These are phyloP conservation scores for Sminthopsis crassicaudata DNA, from an alignment of 2,113 vertebrate genomes.

Conservation along the genomic window DNA sequence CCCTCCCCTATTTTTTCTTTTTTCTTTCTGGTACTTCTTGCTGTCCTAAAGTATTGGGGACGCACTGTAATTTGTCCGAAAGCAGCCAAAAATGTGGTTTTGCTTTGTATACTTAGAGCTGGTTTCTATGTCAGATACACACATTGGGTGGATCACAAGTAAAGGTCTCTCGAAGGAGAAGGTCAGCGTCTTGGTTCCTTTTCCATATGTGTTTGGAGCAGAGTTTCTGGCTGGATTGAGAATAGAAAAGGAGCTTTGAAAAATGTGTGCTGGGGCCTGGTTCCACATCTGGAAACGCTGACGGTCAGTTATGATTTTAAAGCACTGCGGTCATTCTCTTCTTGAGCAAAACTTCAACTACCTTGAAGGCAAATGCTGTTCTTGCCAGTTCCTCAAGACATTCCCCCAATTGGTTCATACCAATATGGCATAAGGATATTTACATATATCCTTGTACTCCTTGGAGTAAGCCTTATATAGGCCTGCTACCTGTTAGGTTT, in stretches of 20 bases:
- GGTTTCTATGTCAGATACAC: conserved; percentile 70
- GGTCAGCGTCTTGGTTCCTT: conserved; percentile 68
- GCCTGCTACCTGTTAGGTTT: conserved; percentile 49
- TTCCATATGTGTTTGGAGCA: conserved; percentile 78
- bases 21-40: conserved; percentile 65
- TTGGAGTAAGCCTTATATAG: conserved; percentile 29
- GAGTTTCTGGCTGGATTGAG: conserved; percentile 25
- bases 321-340: conserved; percentile 70
- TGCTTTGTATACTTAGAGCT: conserved; percentile 73
- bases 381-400: conserved; percentile 67
- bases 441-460: conserved; percentile 58
- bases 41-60: conserved; percentile 66
- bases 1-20: background rate
- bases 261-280: conserved; percentile 64
- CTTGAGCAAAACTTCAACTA: conserved; percentile 71
- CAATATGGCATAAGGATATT: conserved; percentile 56
- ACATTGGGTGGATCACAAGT: conserved; percentile 72
- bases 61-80: conserved; percentile 58
- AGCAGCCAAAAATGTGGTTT: conserved; percentile 65
- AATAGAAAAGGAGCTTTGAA: conserved; percentile 70
- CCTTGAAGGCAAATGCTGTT: conserved; percentile 72
- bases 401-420: conserved; percentile 62
- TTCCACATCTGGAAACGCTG: conserved; percentile 85
- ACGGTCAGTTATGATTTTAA: conserved; percentile 75
- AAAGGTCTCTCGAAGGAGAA: conserved; percentile 71